Base-by-base conservation (phyloP, 2,888 invertebrate genomes). In the Rutpela maculata region DNA sequence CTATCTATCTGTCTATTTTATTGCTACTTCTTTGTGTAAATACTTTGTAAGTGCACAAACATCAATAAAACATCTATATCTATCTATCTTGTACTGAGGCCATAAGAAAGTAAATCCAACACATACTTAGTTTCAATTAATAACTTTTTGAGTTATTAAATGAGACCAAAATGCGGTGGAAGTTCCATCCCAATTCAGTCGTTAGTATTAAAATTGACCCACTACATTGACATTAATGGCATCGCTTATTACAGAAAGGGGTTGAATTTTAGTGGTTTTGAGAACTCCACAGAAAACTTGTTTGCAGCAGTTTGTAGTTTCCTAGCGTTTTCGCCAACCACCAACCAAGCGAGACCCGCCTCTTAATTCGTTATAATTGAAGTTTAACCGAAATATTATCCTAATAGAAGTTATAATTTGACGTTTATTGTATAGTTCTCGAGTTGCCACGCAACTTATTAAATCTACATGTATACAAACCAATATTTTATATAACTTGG, bases 211-310 rank as follows among this genome's bases (percentile, higher is more conserved):
- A 63, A 72, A 72, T 38, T 62, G 72, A 72, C 63, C 72, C 55
- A 72, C 63, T 63, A 63, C 63, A 72, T 72, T 63, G 72, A 72
- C 72, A 72, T 62, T 72, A 72, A 72, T 72, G 72, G 72, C 62
- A 63, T 72, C 72, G 63, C 72, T 72, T 72, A 72, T 72, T 72
- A 72, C 72, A 43, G 63, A 63, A 38, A 72, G 72, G 72, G 72
- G 62, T 72, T 62, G 17, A 38, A 72, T 43, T 72, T 62, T 63
- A 63, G 72, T 63, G 72, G 72, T 63, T 50, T 72, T 17, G 62
- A 22, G 35, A 62, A 50, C 50, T 31, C 72, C 63, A 63, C 72
- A 72, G 72, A 63, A 72, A 72, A 63, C 72, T 72, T 72, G 63
- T 72, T 72, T 22, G 72, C 50, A 43, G 19, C 63, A 72, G 72